Base-by-base conservation (phyloP, 2,888 invertebrate species). In the Trachelus troglodyta region DNA sequence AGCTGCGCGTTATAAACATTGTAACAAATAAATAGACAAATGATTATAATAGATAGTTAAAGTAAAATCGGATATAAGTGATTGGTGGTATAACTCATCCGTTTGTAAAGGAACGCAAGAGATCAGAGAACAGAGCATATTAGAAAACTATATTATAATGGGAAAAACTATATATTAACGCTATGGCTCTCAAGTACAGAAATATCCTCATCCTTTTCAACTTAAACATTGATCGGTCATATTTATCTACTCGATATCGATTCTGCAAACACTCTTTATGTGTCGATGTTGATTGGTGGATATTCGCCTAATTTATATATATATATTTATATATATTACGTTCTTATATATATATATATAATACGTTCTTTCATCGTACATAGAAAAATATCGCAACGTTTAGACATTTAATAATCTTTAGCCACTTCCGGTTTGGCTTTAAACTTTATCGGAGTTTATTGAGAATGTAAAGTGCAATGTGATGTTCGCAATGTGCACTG, bases 351-450 rank as follows among this genome's bases (percentile, higher is more conserved):
- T 31, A n/a, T 69, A 33, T 69, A 69, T 40, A 56, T 34, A 68
- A 12, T 30, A 56, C 69, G 12, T 74, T 73, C 34, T 74, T 73
- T 76, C 68, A 11, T 56, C 15, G 34, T 76, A 73, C 56, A 31
- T 68, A 69, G 34, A 56, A 74, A 35, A 77, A 71, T 31, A 33
- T 37, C 74, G 76, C 34, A 80, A 79, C 77, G 23, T 75, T 77
- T 81, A 84, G 79, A 76, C 84, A 82, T 76, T 83, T 73, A 56
- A 56, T 56, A 56, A 56, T 23, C 56, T 23, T 84, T 79, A 85
- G 84, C 84, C 86, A 81, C 80, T 82, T 83, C 86, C 84, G 84
- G 85, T 82, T 85, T 87, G 87, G 85, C 86, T 88, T 85, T 83
- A 88, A 88, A 85, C 76, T 81, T 81, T 56, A 87, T 84, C 85